Conservation (phyloP, 2,888 invertebrate genomes). For the Pollenia angustigena region DNA sequence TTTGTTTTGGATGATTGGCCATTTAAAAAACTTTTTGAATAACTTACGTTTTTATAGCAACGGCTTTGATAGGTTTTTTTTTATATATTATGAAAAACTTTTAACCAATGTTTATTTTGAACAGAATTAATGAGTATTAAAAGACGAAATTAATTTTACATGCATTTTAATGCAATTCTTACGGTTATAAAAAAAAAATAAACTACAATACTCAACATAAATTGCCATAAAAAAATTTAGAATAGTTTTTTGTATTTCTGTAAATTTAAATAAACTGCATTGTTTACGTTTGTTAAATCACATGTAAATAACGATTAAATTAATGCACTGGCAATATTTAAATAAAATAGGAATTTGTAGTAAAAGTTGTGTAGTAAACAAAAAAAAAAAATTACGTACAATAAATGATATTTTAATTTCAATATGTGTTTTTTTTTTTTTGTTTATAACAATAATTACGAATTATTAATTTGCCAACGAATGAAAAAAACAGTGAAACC, state of each 20-base stretch:
- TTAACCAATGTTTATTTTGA: too few relatives aligned
- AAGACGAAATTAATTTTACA: too few relatives aligned
- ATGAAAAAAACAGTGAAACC: conserved; percentile 23
- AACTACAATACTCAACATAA: conserved; percentile 35
- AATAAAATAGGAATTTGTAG: conserved; percentile 14
- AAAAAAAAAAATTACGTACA: conserved; percentile 31
- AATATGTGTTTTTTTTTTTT: conserved; percentile 2
- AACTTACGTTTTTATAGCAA: too few relatives aligned
- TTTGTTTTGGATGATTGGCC: too few relatives aligned
- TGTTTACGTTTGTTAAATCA: conserved; percentile 72
- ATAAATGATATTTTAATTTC: conserved; percentile 36
- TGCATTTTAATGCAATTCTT: not conserved
- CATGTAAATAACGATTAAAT: conserved; percentile 68
- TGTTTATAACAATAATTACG: conserved; percentile 53
- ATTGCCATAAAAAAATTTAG: conserved; percentile 17
- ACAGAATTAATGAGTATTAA: too few relatives aligned
- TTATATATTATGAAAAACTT: too few relatives aligned
- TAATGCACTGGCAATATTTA: conserved; percentile 43
- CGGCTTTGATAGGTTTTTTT: too few relatives aligned
- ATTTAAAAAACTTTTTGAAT: too few relatives aligned
- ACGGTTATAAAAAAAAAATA: not conserved
- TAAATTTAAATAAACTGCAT: conserved; percentile 63
- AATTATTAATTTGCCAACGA: conserved; percentile 57
- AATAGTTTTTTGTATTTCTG: conserved; percentile 8
- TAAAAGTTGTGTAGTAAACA: conserved; percentile 47